Conservation (phyloP, 2,888 invertebrate species). For the Agrochola litura region DNA sequence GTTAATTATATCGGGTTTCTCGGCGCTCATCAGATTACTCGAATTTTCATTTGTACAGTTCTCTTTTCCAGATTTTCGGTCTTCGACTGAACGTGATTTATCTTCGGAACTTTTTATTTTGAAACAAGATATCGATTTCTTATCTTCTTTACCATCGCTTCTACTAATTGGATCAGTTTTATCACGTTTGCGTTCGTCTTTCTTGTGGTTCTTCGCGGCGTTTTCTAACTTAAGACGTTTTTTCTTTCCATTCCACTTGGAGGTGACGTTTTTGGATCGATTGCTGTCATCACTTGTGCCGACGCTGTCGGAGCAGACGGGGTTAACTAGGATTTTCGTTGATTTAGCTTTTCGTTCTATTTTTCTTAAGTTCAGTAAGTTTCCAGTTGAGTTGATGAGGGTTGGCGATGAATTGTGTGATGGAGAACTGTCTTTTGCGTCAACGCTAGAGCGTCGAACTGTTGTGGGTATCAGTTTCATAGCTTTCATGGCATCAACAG, state of each 20-base stretch:
- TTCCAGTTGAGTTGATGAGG: slow-evolving; percentile 80
- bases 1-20: slow-evolving; percentile 85
- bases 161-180: slow-evolving; percentile 82
- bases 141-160: slow-evolving; percentile 83
- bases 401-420: slow-evolving; percentile 82
- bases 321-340: slow-evolving; percentile 88
- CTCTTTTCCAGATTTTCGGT: slow-evolving; percentile 82
- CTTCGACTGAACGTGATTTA: slow-evolving; percentile 84
- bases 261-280: slow-evolving; percentile 79
- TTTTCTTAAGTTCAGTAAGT: slow-evolving; percentile 84
- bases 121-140: slow-evolving; percentile 87
- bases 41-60: slow-evolving; percentile 87
- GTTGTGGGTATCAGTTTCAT: slow-evolving; percentile 80
- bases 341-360: slow-evolving; percentile 88
- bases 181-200: slow-evolving; percentile 76
- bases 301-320: slow-evolving; percentile 85
- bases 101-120: slow-evolving; percentile 87
- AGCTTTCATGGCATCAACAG: slow-evolving; percentile 81
- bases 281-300: slow-evolving; percentile 86
- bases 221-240: slow-evolving; percentile 84
- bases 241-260: slow-evolving; percentile 88
- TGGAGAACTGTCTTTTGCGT: slow-evolving; percentile 78
- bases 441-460: slow-evolving; percentile 78
- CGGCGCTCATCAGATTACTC: slow-evolving; percentile 82
- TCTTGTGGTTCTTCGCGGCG: slow-evolving; percentile 71